Evolutionary conservation across 2,113 vertebrate species (phyloP), one percentile per base, ranked within the genome.

Genomic region (Greenwoodochromis staneri): DNA sequence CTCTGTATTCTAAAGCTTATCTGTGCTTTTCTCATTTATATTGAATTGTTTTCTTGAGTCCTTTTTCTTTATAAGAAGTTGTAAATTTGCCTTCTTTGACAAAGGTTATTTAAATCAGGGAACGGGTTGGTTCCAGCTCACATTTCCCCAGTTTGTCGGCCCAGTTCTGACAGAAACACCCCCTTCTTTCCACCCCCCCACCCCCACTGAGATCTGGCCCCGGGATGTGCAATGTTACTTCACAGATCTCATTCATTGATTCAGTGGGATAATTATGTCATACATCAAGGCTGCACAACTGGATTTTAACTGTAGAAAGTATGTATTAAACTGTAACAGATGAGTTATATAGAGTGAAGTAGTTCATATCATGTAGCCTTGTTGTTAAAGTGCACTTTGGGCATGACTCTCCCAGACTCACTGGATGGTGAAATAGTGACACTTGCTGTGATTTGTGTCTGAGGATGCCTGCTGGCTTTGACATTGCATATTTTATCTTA

Each of bases 1-100:
- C 13, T 59, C 45, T 16, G 51, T 49, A 9, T 53, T 59, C 27
- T 63, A 85, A 55, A 69, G 12, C n/a, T 14, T 47, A 14, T 12
- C 82, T 47, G 31, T 71, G 49, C 34, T 55, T 19, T 93, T 88
- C 81, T 88, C 49, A 69, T 89, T 90, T 61, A 93, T 89, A 82
- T 89, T 88, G 66, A 84, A 91, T 94, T 89, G 80, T 94, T 95
- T 66, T 94, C 88, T 90, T 19, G 31, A 76, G 54, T 94, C 85
- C 81, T 89, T 95, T 95, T 95, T 96, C 95, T 96, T 95, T 95
- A 94, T 96, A 96, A 96, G 95, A 96, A 96, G 93, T 94, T 95
- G 87, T 93, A 82, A 87, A 90, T 91, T 93, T 96, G 84, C 94
- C 95, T 96, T 94, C 94, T 93, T 95, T 95, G 94, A 96, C 93